These are phyloP conservation scores for Artibeus lituratus DNA, from an alignment of 2,797 vertebrate genomes.

Conservation along the genomic window DNA sequence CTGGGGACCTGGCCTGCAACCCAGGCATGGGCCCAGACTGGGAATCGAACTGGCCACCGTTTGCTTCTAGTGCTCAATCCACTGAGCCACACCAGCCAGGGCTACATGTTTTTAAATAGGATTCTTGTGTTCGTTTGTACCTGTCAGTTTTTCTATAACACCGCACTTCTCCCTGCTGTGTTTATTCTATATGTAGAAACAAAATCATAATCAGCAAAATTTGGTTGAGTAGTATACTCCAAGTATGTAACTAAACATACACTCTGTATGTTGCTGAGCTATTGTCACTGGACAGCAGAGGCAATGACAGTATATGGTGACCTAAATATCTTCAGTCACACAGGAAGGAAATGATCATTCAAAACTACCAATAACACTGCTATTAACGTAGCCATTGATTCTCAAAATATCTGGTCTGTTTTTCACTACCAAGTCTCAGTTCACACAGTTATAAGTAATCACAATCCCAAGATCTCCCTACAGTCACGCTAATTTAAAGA, in stretches of 20 bases:
- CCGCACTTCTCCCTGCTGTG: background rate
- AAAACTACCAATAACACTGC: background rate
- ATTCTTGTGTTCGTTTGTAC: background rate
- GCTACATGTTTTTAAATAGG: background rate
- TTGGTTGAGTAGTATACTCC: background rate
- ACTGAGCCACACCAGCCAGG: too few species aligned
- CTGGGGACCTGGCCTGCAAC: too few species aligned
- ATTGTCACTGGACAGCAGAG: background rate
- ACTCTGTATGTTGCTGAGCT: background rate
- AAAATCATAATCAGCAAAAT: background rate
- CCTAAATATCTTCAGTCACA: background rate
- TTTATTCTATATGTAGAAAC: conserved; percentile 2
- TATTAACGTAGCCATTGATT: background rate
- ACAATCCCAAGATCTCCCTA: background rate
- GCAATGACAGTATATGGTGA: background rate
- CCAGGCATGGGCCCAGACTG: too few species aligned
- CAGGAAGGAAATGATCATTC: background rate
- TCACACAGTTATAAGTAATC: background rate
- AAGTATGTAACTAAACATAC: background rate
- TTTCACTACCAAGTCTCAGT: background rate
- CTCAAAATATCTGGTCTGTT: conserved; percentile 1
- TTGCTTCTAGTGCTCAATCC: too few species aligned
- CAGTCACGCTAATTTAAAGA: background rate
- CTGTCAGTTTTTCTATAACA: background rate
- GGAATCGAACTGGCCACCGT: too few species aligned